Evolutionary conservation across 2,797 vertebrate species (phyloP).

Genomic region (Petrocephalus schoutedeni): DNA sequence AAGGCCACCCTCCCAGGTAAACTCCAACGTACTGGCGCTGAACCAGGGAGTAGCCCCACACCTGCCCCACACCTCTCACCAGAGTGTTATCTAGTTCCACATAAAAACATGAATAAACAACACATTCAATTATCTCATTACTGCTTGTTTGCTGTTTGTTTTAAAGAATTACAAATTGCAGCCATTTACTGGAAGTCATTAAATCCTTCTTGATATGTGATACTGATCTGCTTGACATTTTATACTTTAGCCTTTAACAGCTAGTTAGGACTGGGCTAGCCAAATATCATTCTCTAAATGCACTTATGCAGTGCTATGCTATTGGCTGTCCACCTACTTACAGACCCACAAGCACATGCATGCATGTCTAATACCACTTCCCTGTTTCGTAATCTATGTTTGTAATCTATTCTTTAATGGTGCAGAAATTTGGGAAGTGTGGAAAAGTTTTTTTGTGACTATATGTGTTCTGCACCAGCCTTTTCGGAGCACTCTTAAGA

Average conservation of each 20-base stretch:
- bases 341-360: neutral
- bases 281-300: neutral
- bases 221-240: neutral
- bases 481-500: neutral
- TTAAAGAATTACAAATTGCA: neutral
- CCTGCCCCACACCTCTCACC: neutral
- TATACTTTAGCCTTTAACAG: neutral
- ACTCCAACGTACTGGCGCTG: neutral
- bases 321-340: neutral
- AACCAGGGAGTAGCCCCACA: neutral
- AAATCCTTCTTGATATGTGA: neutral
- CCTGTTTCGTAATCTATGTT: neutral
- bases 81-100: neutral
- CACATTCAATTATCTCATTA: neutral
- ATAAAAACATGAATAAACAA: neutral
- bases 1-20: neutral
- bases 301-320: neutral
- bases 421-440: neutral
- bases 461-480: neutral
- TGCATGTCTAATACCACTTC: neutral
- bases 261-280: neutral
- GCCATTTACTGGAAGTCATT: neutral
- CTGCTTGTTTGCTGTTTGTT: neutral
- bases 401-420: neutral
- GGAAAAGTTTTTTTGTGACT: neutral